Base-by-base conservation (phyloP, 1,140 invertebrate genomes). In the Pteromalus puparum region DNA sequence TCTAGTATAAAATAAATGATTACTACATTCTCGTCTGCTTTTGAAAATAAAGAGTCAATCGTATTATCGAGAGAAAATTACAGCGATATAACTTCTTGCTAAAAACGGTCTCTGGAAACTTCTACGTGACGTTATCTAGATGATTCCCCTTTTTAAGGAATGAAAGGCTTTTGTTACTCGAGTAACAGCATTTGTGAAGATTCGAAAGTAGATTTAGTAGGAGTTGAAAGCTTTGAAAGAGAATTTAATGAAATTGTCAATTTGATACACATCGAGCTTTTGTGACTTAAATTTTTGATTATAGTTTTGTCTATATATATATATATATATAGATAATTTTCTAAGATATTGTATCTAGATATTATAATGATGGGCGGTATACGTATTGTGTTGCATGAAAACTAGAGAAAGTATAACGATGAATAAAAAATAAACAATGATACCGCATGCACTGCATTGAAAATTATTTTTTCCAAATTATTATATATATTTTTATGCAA, bases 401-500 rank as follows among this genome's bases (percentile, higher is more conserved):
- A 61, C 28, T 73, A 65, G 67, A 48, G 4, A 26, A 80, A 79
- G 6, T 67, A 34, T 5, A 61, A 61, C 53, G 21, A n/a, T n/a
- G 18, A 48, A 61, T 61, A 5, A 61, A 21, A 61, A n/a, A n/a
- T 6, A 24, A 74, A 9, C 42, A 26, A 38, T 68, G 18, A 21
- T 30, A 79, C n/a, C 13, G 67, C 78, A 80, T 80, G 78, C 12
- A 70, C 18, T 80, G 38, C 24, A 72, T 6, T 15, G 13, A 21
- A 80, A n/a, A 78, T 68, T 42, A 79, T 79, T 79, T 79, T 18
- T 48, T 61, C n/a, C 18, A 79, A 79, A 61, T 61, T n/a, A 65
- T 34, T 34, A 34, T 34, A 34, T 34, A 34, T 79, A n/a, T 18
- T 80, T 70, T 80, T 26, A 46, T 80, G 30, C 3, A 18, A 28